Conservation (phyloP, 2,113 vertebrate species). For the Centropus bengalensis region DNA sequence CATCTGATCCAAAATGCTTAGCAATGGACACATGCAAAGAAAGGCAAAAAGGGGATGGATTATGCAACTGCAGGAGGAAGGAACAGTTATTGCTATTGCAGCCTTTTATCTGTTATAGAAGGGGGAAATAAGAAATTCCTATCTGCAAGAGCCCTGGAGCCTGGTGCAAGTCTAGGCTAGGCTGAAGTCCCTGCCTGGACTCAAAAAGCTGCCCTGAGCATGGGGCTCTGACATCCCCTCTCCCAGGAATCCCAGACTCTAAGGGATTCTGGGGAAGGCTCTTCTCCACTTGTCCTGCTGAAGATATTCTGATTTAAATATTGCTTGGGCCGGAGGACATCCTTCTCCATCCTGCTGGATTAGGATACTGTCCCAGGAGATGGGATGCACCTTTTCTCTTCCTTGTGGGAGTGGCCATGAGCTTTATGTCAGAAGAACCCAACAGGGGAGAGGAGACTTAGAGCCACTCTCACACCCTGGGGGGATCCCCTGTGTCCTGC, state of each 20-base stretch:
- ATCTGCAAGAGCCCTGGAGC: neutral
- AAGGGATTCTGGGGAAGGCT: neutral
- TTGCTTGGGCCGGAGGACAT: neutral
- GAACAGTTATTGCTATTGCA: neutral
- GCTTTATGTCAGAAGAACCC: neutral
- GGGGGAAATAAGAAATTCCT: neutral
- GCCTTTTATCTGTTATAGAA: neutral
- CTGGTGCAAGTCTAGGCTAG: neutral
- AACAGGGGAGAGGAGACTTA: neutral
- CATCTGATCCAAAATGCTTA: conserved; percentile 39
- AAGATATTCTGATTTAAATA: neutral
- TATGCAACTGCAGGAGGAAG: neutral
- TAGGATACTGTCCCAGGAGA: neutral
- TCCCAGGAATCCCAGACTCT: neutral
- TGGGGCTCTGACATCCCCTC: fast-evolving
- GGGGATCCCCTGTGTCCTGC: neutral
- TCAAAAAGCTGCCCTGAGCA: neutral
- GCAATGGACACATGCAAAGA: neutral
- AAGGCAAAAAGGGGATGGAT: neutral
- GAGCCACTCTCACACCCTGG: neutral
- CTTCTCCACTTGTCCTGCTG: neutral
- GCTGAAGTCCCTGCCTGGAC: neutral
- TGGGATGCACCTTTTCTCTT: neutral
- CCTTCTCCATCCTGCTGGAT: neutral
- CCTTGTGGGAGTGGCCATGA: neutral